A percentile compares a stretch with the other conserved stretches of the same genome.
Evolutionary conservation across 1,140 invertebrate species (phyloP).

Genomic region (Colletes gigas): DNA sequence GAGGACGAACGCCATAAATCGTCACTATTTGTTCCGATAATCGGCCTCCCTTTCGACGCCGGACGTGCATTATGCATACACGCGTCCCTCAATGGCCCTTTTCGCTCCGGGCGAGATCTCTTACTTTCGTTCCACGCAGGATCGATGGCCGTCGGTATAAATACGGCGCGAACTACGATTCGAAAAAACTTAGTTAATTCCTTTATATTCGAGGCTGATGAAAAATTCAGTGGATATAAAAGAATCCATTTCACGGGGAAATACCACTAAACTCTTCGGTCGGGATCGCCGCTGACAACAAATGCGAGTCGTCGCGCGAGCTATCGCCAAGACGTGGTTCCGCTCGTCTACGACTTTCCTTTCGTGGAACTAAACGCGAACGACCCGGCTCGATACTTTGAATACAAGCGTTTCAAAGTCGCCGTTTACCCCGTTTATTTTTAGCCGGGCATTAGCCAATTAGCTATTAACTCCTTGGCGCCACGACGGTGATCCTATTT

Average conservation of each 20-base stretch:
- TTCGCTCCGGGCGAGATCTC: constrained; percentile 23
- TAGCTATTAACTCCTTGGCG: constrained; percentile 47
- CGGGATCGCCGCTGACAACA: too few species aligned
- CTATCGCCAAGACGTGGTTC: background rate
- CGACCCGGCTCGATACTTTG: background rate
- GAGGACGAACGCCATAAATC: constrained; percentile 11
- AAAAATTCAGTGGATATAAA: too few species aligned
- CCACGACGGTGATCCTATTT: constrained; percentile 41
- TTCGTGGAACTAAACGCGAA: background rate
- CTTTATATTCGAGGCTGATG: too few species aligned
- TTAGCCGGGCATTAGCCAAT: constrained; percentile 51
- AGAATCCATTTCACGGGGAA: too few species aligned
- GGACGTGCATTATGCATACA: constrained; percentile 23
- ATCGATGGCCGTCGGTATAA: constrained; percentile 13
- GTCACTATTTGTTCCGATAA: constrained; percentile 25
- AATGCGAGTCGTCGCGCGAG: background rate
- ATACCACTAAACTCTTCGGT: too few species aligned
- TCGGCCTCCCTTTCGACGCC: constrained; percentile 9
- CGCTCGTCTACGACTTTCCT: background rate
- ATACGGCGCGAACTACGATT: too few species aligned
- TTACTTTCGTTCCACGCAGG: background rate
- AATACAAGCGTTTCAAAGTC: constrained; percentile 14
- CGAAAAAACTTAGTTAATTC: too few species aligned
- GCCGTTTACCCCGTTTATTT: constrained; percentile 27
- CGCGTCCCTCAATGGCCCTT: constrained; percentile 20